Percentiles rank a stretch among this genome's conserved stretches.
These are phyloP conservation scores for Celastrina argiolus DNA, from an alignment of 2,888 invertebrate species.

Conservation along the genomic window DNA sequence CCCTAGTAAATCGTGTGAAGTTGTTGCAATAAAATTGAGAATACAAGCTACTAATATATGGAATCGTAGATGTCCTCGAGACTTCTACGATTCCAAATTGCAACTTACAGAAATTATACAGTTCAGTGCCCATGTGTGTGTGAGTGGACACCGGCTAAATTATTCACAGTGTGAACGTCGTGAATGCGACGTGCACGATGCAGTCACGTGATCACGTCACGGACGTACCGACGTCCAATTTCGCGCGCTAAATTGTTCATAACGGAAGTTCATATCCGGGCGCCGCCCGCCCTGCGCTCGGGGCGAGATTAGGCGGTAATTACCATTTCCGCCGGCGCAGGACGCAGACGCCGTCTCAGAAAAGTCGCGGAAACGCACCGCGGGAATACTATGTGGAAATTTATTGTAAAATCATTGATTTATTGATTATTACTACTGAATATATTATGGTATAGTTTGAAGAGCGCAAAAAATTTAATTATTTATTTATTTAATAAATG, in stretches of 20 bases:
- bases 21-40: too few species aligned
- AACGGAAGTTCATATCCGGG: conserved; percentile 93
- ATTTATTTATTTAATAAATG: too few species aligned
- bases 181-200: conserved; percentile 45
- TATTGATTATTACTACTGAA: background rate
- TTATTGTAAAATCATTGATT: background rate
- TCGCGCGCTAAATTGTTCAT: conserved; percentile 87
- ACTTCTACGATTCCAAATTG: too few species aligned
- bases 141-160: background rate
- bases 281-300: conserved; percentile 72
- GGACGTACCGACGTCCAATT: conserved; percentile 77
- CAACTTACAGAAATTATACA: too few species aligned
- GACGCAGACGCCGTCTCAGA: conserved; percentile 60
- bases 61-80: too few species aligned
- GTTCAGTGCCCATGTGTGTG: too few species aligned
- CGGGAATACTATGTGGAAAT: conserved; percentile 43
- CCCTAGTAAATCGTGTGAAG: too few species aligned
- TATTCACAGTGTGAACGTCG: background rate
- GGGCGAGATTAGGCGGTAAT: conserved; percentile 79
- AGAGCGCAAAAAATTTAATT: too few species aligned
- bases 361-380: conserved; percentile 45
- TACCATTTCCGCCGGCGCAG: conserved; percentile 76
- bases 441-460: background rate
- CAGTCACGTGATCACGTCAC: conserved; percentile 61
- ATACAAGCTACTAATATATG: too few species aligned